Evolutionary conservation across 2,888 invertebrate genomes (phyloP).

Genomic region (Cancer borealis): DNA sequence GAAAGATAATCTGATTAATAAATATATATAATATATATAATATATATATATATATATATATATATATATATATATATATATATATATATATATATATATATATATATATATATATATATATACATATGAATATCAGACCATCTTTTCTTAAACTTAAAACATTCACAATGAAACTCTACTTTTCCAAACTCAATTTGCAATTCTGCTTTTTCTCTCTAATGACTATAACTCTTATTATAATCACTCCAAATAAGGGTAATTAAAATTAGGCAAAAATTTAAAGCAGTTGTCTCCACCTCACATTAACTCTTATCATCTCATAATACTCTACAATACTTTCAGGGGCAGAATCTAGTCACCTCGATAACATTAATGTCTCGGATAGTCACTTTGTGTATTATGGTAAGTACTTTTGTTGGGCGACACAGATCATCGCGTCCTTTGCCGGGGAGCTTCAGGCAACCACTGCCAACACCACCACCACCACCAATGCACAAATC

Average conservation of each 20-base stretch:
- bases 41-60: slow-evolving; percentile 38
- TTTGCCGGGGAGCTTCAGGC: neutral
- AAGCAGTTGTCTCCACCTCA: neutral
- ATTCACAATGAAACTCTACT: neutral
- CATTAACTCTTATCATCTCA: neutral
- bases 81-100: slow-evolving; percentile 31
- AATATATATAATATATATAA: slow-evolving; percentile 47
- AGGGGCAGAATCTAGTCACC: neutral
- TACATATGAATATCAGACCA: neutral
- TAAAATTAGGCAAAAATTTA: neutral
- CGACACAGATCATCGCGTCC: neutral
- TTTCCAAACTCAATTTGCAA: neutral
- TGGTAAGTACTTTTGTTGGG: slow-evolving; percentile 10
- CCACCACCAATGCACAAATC: neutral
- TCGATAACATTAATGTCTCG: neutral
- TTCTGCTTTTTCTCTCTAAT: neutral
- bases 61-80: slow-evolving; percentile 48
- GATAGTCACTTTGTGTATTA: neutral
- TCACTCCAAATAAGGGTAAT: neutral
- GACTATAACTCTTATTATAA: neutral
- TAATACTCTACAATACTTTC: neutral
- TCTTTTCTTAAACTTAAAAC: too few relatives aligned
- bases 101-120: neutral
- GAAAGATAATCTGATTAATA: neutral
- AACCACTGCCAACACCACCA: neutral